Evolutionary conservation across 2,888 invertebrate species (phyloP).

Genomic region (Torymus aiolomorphi): DNA sequence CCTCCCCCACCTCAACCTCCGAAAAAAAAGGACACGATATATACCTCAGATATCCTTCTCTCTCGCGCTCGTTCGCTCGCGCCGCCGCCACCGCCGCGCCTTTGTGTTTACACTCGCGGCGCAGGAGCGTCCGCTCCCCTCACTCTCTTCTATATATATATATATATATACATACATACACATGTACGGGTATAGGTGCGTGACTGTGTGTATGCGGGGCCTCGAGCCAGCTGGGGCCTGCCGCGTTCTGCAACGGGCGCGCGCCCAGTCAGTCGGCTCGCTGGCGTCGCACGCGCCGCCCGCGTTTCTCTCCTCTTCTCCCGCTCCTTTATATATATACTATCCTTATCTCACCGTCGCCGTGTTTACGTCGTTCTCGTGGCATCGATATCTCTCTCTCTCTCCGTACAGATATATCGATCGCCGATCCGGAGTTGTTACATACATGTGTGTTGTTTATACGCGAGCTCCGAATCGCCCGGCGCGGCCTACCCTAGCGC

Average conservation of each 20-base stretch:
- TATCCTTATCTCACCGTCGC: too few relatives aligned
- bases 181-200: background rate
- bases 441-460: too few relatives aligned
- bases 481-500: too few relatives aligned
- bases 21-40: too few relatives aligned
- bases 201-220: background rate
- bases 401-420: too few relatives aligned
- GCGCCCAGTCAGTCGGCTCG: conserved; percentile 68
- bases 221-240: conserved; percentile 19
- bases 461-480: too few relatives aligned
- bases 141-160: too few relatives aligned
- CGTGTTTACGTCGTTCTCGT: too few relatives aligned
- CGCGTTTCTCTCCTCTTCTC: conserved; percentile 57
- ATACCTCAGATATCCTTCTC: background rate
- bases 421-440: too few relatives aligned
- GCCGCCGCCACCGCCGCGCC: conserved; percentile 34
- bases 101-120: conserved; percentile 50
- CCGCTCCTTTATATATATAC: background rate
- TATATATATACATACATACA: too few relatives aligned
- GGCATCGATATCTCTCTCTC: too few relatives aligned
- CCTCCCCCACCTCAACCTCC: too few relatives aligned
- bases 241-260: background rate
- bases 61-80: background rate
- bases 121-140: conserved; percentile 35
- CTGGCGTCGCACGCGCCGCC: conserved; percentile 71